Conservation (phyloP, 2,113 vertebrate genomes). For the Clarias batrachus region DNA sequence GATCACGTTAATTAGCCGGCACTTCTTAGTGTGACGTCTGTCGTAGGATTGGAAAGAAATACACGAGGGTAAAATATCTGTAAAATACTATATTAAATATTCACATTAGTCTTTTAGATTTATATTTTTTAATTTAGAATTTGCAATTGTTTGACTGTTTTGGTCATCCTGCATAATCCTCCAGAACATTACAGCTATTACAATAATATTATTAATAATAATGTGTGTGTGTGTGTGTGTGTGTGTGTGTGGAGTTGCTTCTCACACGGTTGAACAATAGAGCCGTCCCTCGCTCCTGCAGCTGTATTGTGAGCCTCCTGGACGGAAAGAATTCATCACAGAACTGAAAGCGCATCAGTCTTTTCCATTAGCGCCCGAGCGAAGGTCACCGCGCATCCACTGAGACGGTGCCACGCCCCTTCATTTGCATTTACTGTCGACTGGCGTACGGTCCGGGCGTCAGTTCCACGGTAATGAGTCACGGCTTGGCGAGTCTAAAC, state of each 20-base stretch:
- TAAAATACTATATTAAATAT: too few relatives aligned
- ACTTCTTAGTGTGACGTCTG: not conserved
- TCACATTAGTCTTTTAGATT: not conserved
- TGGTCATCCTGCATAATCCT: not conserved
- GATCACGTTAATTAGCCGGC: not conserved
- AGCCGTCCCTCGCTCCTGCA: not conserved
- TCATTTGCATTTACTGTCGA: conserved; percentile 3
- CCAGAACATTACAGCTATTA: not conserved
- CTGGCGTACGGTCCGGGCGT: not conserved
- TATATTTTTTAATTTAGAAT: not conserved
- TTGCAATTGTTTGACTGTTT: not conserved
- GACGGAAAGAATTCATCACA: conserved; percentile 71
- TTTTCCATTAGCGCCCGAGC: conserved; percentile 40
- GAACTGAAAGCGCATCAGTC: conserved; percentile 49
- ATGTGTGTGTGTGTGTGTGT: not conserved
- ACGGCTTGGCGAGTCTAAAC: not conserved
- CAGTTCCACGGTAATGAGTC: not conserved
- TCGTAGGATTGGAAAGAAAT: too few relatives aligned
- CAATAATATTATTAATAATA: not conserved
- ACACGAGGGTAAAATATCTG: not conserved
- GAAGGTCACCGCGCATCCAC: not conserved
- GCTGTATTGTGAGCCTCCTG: conserved; percentile 40
- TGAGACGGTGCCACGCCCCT: not conserved
- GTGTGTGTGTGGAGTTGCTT: not conserved
- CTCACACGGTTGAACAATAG: conserved; percentile 9